A percentile compares a stretch with the other conserved stretches of the same genome.
Evolutionary conservation across 2,797 vertebrate genomes (phyloP).

Genomic region (Hemibagrus guttatus): DNA sequence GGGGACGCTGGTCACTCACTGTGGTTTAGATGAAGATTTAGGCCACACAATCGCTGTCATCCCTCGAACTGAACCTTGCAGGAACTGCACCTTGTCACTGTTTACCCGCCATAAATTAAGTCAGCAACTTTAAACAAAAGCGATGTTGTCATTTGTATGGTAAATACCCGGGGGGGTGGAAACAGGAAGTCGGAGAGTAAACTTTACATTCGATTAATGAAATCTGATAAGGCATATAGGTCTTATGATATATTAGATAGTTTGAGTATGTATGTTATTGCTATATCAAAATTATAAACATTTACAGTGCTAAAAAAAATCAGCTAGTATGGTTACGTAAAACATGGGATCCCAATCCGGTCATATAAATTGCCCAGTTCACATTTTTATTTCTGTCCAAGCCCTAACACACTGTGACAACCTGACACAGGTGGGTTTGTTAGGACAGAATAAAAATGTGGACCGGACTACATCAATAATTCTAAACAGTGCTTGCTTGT

Average conservation of each 20-base stretch:
- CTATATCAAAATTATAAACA: not conserved
- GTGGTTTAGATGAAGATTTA: conserved; percentile 77
- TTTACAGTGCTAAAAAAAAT: not conserved
- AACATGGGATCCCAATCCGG: not conserved
- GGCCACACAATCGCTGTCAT: conserved; percentile 75
- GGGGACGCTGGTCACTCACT: conserved; percentile 70
- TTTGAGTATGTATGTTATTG: not conserved
- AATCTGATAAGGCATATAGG: not conserved
- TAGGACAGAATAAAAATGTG: not conserved
- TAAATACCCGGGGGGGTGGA: not conserved
- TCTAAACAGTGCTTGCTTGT: not conserved
- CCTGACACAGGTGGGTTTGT: not conserved
- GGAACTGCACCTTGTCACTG: conserved; percentile 39
- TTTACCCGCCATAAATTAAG: conserved; percentile 44
- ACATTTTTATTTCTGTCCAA: not conserved
- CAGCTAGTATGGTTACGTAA: not conserved
- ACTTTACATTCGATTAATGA: not conserved
- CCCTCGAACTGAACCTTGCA: conserved; percentile 39
- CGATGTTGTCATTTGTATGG: conserved; percentile 14
- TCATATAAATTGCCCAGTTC: not conserved
- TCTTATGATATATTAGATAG: not conserved
- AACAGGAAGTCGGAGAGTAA: not conserved
- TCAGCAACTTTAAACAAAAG: conserved; percentile 25
- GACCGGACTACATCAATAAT: not conserved
- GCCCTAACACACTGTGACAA: not conserved